Evolutionary conservation across 2,888 invertebrate genomes (phyloP).

Genomic region (Drosophila maculinotata): DNA sequence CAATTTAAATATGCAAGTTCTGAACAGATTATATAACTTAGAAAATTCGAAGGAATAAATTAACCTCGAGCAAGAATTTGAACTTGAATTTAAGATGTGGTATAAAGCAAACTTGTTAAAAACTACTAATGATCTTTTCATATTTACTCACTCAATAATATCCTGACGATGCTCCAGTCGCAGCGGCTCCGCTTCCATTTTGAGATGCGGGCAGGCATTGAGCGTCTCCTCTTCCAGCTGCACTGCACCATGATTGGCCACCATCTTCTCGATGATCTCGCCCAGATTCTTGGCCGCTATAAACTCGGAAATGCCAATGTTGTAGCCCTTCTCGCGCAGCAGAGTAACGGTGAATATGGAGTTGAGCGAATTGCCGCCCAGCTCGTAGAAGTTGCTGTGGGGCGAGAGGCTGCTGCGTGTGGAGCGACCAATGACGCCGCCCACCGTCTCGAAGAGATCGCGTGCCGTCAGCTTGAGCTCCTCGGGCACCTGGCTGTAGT

Average conservation of each 20-base stretch:
- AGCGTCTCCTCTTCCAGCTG: slow-evolving; percentile 81
- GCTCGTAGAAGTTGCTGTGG: slow-evolving; percentile 91
- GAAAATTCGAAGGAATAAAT: too few species aligned
- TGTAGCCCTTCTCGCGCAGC: slow-evolving; percentile 91
- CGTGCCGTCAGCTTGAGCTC: slow-evolving; percentile 88
- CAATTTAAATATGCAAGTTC: background rate
- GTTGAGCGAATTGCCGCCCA: slow-evolving; percentile 95
- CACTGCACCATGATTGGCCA: slow-evolving; percentile 71
- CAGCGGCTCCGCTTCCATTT: slow-evolving; percentile 81
- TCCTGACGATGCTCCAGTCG: slow-evolving; percentile 87
- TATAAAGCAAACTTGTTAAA: too few species aligned
- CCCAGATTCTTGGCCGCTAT: slow-evolving; percentile 90
- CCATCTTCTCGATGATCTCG: slow-evolving; percentile 89
- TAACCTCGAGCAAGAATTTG: too few species aligned
- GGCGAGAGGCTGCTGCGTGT: slow-evolving; percentile 88
- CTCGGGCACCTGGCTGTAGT: slow-evolving; percentile 88
- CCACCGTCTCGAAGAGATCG: slow-evolving; percentile 91
- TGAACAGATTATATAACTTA: too few species aligned
- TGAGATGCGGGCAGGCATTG: slow-evolving; percentile 79
- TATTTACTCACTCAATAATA: slow-evolving; percentile 89
- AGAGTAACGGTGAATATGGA: slow-evolving; percentile 93
- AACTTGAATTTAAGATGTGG: too few species aligned
- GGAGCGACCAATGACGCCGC: slow-evolving; percentile 89
- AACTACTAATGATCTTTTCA: too few species aligned
- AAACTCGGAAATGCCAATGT: slow-evolving; percentile 93